Conservation (phyloP, 2,797 vertebrate genomes). For the Cryptoprocta ferox region DNA sequence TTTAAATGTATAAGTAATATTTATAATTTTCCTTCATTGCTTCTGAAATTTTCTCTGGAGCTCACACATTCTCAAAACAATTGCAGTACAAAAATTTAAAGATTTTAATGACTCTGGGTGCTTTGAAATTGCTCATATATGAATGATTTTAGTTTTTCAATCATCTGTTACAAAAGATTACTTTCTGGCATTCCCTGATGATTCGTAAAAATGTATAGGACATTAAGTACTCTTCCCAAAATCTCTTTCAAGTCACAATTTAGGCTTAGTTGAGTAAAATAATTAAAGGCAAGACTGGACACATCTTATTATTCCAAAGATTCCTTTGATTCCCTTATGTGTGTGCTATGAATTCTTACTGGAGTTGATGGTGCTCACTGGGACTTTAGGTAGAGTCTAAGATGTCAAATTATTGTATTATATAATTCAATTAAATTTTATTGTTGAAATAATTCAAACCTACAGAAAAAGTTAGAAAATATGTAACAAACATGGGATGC, state of each 20-base stretch:
- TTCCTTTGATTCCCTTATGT: not conserved
- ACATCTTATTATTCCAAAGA: not conserved
- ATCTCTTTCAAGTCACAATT: not conserved
- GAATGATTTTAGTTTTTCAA: constrained; percentile 15
- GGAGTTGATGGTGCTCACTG: not conserved
- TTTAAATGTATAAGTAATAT: not conserved
- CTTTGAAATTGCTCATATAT: constrained; percentile 5
- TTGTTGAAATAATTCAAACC: not conserved
- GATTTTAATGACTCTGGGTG: not conserved
- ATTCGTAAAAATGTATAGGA: not conserved
- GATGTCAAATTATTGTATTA: not conserved
- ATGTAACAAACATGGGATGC: not conserved
- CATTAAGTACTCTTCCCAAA: not conserved
- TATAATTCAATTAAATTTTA: not conserved
- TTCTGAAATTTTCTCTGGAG: not conserved
- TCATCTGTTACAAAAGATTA: not conserved
- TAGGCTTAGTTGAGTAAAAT: not conserved
- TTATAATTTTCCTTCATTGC: not conserved
- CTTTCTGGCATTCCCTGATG: not conserved
- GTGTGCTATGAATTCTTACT: not conserved
- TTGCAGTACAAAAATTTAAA: not conserved
- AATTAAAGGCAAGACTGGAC: constrained; percentile 39
- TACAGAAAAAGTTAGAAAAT: not conserved
- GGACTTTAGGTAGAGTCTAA: not conserved
- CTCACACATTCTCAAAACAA: not conserved